phyloP scores from a whole-genome alignment of 1,140 invertebrate species.

The Spodoptera frugiperda region DNA sequence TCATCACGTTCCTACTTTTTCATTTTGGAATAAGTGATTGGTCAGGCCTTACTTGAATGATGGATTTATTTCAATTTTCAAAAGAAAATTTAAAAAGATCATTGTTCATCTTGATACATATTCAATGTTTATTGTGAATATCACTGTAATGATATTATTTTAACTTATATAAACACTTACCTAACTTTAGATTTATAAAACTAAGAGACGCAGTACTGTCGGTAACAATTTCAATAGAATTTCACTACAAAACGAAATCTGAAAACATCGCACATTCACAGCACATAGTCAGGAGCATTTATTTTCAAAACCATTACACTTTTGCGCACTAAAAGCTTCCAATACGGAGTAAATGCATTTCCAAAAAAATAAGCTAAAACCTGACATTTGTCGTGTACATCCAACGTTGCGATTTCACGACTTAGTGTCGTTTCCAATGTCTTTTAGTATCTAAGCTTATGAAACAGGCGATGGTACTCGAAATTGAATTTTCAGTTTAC shows the following conservation, averaged over 20 bases:
- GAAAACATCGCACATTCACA: constrained; percentile 2
- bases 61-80: too few relatives aligned
- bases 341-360: constrained; percentile 23
- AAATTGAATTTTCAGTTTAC: constrained; percentile 42
- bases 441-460: constrained; percentile 35
- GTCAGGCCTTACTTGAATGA: too few relatives aligned
- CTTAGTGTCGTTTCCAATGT: constrained; percentile 50
- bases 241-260: neutral
- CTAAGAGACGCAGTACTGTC: too few relatives aligned
- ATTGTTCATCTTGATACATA: too few relatives aligned
- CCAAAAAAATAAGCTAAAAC: constrained; percentile 34
- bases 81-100: too few relatives aligned
- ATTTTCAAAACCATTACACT: constrained; percentile 10
- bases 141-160: too few relatives aligned
- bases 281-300: constrained; percentile 7
- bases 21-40: too few relatives aligned
- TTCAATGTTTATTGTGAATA: too few relatives aligned
- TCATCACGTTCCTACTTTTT: too few relatives aligned
- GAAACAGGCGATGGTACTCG: constrained; percentile 30
- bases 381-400: constrained; percentile 29
- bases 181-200: too few relatives aligned
- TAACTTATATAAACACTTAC: too few relatives aligned
- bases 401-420: constrained; percentile 42
- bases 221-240: neutral
- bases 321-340: constrained; percentile 27